A percentile compares a stretch with the other conserved stretches of the same genome.
These are phyloP conservation scores for Phataginus tricuspis DNA, from an alignment of 2,797 vertebrate species.

Conservation along the genomic window DNA sequence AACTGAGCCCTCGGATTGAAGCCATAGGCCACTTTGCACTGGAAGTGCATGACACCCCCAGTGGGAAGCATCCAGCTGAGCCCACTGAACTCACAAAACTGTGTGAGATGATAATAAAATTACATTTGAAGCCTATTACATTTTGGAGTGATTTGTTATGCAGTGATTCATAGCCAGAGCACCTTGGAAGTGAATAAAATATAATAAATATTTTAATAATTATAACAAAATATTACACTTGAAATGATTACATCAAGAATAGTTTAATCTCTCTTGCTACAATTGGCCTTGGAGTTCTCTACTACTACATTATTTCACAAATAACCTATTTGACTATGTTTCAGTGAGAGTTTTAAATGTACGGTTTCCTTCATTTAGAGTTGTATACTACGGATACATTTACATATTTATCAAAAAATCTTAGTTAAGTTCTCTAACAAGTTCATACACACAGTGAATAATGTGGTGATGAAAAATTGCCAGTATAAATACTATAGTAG, in stretches of 20 bases:
- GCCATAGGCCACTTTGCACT: not conserved
- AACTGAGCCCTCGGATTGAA: not conserved
- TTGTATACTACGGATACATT: not conserved
- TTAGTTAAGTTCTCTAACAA: not conserved
- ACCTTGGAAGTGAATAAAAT: conserved; percentile 16
- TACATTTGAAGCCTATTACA: not conserved
- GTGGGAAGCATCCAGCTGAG: not conserved
- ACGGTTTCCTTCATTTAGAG: not conserved
- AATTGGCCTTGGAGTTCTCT: not conserved
- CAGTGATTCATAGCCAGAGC: not conserved
- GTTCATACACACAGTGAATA: not conserved
- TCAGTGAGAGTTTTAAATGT: not conserved
- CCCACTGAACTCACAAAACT: not conserved
- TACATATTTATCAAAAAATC: not conserved
- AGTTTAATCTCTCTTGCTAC: conserved; percentile 26
- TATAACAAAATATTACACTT: conserved; percentile 4
- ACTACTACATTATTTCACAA: conserved; percentile 3
- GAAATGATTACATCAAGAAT: conserved; percentile 7
- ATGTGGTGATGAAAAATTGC: not conserved
- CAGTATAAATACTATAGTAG: not conserved
- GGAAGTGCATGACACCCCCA: not conserved
- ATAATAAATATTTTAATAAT: no score
- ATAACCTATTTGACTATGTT: not conserved
- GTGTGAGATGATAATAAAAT: not conserved
- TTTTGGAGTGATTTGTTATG: not conserved